Base-by-base conservation (phyloP, 1,140 invertebrate species). In the Apis florea region DNA sequence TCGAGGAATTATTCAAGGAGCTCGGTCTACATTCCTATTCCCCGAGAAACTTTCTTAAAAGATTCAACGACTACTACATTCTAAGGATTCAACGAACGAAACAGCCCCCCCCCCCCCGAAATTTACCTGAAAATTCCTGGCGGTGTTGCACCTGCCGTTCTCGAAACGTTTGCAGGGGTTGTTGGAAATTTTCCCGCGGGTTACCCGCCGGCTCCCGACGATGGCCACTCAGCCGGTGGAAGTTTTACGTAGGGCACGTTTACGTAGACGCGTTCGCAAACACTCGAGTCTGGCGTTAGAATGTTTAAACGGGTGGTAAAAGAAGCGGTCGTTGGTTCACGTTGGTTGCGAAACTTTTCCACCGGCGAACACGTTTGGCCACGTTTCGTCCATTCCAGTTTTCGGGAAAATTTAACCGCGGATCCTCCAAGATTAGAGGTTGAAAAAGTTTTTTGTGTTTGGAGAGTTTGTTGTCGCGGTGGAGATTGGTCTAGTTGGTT, bases 231-330 rank as follows among this genome's bases (percentile, higher is more conserved):
- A 26, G 17, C 31, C 47, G 8, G 24, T 68, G 49, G 64, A 76
- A 82, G 13, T 76, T 82, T 82, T 78, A 0, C 68, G 31, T 40
- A 19, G 49, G 40, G 1, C 31, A 31, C 67, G 81, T 83, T 83
- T 79, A 67, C 75, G 68, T 40, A 83, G 75, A 83, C 81, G 59
- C 51, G 40, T 72, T 71, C 10, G 61, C 81, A 83, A 71, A 79
- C 75, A 75, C 79, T 66, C 26, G 59, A 75, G 26, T 53, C 19
- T 13, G 9, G 40, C 66, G 67, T 11, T 17, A 63, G 81, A 78
- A 71, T 63, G 75, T 82, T 82, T 78, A 67, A 80, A 74, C 70
- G n/a, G 40, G 24, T 31, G 24, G 40, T 47, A 79, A 49, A 31
- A 17, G 15, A 53, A 51, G 24, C 40, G 49, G 6, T 8, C 24